Evolutionary conservation across 2,113 vertebrate species (phyloP).

Genomic region (Eolophus roseicapilla): DNA sequence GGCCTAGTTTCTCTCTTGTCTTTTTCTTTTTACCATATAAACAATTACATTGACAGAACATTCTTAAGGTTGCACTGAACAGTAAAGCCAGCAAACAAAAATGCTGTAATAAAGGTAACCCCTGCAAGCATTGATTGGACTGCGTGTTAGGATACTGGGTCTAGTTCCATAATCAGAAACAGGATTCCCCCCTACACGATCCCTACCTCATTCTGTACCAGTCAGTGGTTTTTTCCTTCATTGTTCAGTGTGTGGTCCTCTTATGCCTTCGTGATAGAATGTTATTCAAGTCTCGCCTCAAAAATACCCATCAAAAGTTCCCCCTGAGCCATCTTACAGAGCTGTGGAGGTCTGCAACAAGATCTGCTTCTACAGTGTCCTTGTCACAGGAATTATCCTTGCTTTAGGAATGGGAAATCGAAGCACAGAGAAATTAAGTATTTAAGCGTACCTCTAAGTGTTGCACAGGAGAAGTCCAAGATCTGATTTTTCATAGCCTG

Average conservation of each 20-base stretch:
- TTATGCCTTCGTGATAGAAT: not conserved
- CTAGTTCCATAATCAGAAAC: not conserved
- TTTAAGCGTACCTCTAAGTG: not conserved
- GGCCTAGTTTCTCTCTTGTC: not conserved
- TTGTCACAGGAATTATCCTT: not conserved
- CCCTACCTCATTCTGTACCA: not conserved
- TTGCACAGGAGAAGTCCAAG: not conserved
- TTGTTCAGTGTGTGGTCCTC: conserved; percentile 23
- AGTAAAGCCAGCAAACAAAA: not conserved
- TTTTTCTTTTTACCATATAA: not conserved
- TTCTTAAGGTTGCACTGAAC: not conserved
- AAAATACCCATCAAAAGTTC: not conserved
- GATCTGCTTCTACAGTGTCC: not conserved
- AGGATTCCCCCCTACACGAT: not conserved
- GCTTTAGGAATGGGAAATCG: not conserved
- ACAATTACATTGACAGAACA: not conserved
- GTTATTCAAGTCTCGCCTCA: not conserved
- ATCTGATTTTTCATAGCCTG: not conserved
- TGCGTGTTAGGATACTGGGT: not conserved
- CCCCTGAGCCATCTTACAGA: not conserved
- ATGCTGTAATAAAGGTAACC: not conserved
- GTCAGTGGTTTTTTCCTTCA: not conserved
- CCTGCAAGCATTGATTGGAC: not conserved
- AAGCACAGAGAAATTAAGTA: not conserved
- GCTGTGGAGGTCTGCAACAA: not conserved